Evolutionary conservation across 2,888 invertebrate species (phyloP), one percentile per base, ranked within the genome.

Genomic region (Pristionchus japonicus): DNA sequence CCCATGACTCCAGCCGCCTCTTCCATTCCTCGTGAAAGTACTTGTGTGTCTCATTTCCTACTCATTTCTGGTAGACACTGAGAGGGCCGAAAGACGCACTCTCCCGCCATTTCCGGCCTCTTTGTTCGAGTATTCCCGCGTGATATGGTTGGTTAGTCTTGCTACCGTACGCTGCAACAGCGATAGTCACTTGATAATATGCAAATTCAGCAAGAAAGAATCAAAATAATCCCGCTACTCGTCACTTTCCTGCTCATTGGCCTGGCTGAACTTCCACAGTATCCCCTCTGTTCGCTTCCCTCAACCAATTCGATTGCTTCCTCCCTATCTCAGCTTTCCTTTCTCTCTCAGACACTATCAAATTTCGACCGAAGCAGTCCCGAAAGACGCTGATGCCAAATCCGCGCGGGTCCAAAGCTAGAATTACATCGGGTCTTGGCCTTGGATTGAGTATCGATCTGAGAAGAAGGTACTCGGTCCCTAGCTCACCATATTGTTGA

Each of bases 341-440:
- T 20, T 31, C 70, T 70, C 37, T 37, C 70, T 27, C 43, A 27
- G 43, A 23, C 47, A 27, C 77, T 77, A 77, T 77, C 77, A 77
- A 77, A 77, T 77, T 77, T 77, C 77, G 43, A n/a, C 43, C 43
- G 77, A 47, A 27, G 27, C 43, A 27, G 43, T 77, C 34, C 67
- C 67, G n/a, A n/a, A n/a, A n/a, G n/a, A n/a, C 23, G 6, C 43
- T 9, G 70, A 70, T 37, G 34, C 70, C 70, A 70, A 70, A 70
- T 70, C 70, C 20, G 70, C 70, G 15, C 20, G 34, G 34, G 20
- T 9, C 70, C 70, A 20, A 57, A 57, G 37, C 70, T 70, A 70
- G 70, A 70, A 37, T 70, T 70, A 70, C 70, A 37, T 20, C 31
- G 70, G 37, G 70, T 70, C 37, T 15, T 27, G 4, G 15, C 37